These are phyloP conservation scores for Diadegma fenestrale DNA, from an alignment of 2,888 invertebrate species.

Conservation along the genomic window DNA sequence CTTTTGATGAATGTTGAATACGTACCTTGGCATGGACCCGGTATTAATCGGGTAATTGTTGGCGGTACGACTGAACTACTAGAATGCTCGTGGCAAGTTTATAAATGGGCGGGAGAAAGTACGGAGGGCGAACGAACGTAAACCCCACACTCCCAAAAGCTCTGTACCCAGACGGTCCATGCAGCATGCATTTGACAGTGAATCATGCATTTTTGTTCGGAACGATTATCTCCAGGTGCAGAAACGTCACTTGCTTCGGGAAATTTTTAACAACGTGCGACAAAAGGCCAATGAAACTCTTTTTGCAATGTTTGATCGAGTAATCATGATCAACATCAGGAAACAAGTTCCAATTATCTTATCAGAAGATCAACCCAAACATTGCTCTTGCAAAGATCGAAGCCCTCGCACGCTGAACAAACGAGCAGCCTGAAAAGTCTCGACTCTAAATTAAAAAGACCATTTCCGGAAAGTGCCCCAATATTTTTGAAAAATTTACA, in stretches of 20 bases:
- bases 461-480: background rate
- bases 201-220: constrained; percentile 14
- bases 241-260: background rate
- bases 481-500: background rate
- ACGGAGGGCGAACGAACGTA: constrained; percentile 69
- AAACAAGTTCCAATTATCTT: background rate
- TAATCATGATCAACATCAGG: background rate
- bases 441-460: background rate
- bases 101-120: constrained; percentile 84
- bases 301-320: background rate
- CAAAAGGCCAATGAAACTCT: background rate
- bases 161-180: constrained; percentile 24
- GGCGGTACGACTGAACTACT: constrained; percentile 80
- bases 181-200: constrained; percentile 8
- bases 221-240: background rate
- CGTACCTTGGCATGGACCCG: constrained; percentile 57
- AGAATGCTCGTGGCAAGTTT: constrained; percentile 80
- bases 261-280: background rate
- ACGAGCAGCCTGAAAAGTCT: background rate
- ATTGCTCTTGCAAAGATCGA: background rate
- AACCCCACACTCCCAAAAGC: constrained; percentile 72
- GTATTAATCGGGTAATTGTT: constrained; percentile 76
- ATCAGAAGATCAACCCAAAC: background rate
- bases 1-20: constrained; percentile 39
- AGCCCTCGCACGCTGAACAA: background rate